A percentile compares a stretch with the other conserved stretches of the same genome.
Evolutionary conservation across 2,113 vertebrate genomes (phyloP).

Genomic region (Dissostichus mawsoni): DNA sequence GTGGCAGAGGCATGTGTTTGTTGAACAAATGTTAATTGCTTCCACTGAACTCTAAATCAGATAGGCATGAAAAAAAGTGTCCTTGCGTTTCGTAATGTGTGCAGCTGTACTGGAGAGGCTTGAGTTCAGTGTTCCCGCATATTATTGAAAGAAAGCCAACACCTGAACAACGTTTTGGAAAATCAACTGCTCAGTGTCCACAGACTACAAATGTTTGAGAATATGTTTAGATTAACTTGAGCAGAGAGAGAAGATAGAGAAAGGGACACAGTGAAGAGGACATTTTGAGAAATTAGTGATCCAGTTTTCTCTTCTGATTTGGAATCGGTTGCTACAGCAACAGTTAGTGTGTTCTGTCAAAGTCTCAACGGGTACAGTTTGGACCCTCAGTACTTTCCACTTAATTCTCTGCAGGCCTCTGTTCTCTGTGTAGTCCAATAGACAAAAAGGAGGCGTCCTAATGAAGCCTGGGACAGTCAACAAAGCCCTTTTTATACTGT

Average conservation of each 20-base stretch:
- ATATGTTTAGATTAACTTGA: constrained; percentile 2
- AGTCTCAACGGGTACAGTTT: constrained; percentile 50
- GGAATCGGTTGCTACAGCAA: constrained; percentile 63
- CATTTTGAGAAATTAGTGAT: constrained; percentile 46
- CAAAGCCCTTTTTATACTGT: background rate
- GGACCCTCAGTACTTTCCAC: constrained; percentile 37
- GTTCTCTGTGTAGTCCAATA: constrained; percentile 31
- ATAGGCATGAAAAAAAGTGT: background rate
- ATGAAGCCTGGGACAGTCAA: constrained; percentile 25
- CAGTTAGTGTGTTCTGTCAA: constrained; percentile 52
- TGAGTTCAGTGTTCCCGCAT: background rate
- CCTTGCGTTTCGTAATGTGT: background rate
- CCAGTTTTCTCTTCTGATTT: constrained; percentile 39
- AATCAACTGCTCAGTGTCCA: background rate
- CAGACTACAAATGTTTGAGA: background rate
- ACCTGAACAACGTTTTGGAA: background rate
- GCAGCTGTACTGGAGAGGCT: background rate
- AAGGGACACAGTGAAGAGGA: background rate
- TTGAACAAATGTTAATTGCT: background rate
- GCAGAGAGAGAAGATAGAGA: background rate
- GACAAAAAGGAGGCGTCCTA: constrained; percentile 2
- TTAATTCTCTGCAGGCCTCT: constrained; percentile 29
- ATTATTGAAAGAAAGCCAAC: background rate
- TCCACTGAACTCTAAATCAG: background rate
- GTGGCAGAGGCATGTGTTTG: background rate